Base-by-base conservation (phyloP, 2,113 vertebrate genomes). In the Trogon surrucura region DNA sequence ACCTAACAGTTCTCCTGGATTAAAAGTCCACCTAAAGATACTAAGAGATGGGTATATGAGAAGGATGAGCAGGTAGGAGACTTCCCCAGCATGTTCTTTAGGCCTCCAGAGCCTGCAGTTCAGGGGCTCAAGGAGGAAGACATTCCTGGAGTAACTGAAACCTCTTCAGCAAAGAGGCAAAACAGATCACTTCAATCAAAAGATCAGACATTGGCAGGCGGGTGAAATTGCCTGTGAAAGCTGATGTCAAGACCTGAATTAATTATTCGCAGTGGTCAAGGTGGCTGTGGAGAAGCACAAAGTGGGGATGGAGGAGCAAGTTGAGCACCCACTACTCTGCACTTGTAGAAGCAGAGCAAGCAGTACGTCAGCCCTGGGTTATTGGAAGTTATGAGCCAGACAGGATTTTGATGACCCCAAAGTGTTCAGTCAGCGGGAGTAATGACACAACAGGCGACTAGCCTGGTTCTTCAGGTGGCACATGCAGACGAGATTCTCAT, bases 401-500 rank as follows among this genome's bases (percentile, higher is more conserved):
- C 70, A 56, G 45, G 51, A 56, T 82, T 32, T 32, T 56, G 62
- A 19, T 51, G 79, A 65, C 2, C 16, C 27, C 41, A 32, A 32
- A 26, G 30, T 22, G 8, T 8, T 80, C 47, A 20, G 2, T 21
- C 32, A 45, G 38, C 14, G 29, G 48, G 16, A 36, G 32, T 8
- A 27, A 30, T 0, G 0, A 3, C 41, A 61, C 0, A 0, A 3
- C 2, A 56, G 17, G 54, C 21, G 61, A 8, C 5, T 10, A 10
- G 19, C 17, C 72, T 64, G 6, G 9, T 14, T 87, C 53, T 27
- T 30, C 64, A 80, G 78, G 26, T 38, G 48, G 41, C 47, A 44
- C 22, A 66, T 87, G 34, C 53, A 48, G 22, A 71, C 23, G 36
- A 80, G n/a, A 15, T 90, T 50, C 77, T 75, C 12, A 8, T 57